Evolutionary conservation across 2,113 vertebrate genomes (phyloP).

Genomic region (Serilophus lunatus): DNA sequence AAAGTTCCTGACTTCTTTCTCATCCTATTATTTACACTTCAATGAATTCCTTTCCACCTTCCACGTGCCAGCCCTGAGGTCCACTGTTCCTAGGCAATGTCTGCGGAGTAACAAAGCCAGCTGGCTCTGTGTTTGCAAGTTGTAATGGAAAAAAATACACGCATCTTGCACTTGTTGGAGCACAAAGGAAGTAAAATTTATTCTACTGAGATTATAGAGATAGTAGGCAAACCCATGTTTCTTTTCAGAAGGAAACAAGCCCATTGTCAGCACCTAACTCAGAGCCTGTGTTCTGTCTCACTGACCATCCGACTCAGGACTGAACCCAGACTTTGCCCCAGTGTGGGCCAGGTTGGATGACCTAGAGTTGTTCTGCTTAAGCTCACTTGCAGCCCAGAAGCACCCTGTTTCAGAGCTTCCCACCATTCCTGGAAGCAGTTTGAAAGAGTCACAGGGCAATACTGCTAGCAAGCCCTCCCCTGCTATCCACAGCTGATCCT

Average conservation of each 20-base stretch:
- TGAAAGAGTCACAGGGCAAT: accelerated
- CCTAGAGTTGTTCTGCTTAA: background rate
- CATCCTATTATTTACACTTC: background rate
- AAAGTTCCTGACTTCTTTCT: background rate
- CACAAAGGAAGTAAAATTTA: background rate
- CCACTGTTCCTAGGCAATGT: background rate
- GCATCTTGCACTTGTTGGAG: background rate
- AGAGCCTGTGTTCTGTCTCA: background rate
- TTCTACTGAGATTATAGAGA: background rate
- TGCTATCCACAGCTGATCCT: background rate
- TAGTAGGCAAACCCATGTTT: background rate
- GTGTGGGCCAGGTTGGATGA: accelerated
- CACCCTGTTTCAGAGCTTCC: background rate
- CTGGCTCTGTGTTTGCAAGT: background rate
- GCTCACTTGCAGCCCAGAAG: background rate
- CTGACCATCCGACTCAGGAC: background rate
- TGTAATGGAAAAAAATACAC: background rate
- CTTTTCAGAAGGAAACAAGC: background rate
- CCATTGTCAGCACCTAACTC: background rate
- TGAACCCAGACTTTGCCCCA: background rate
- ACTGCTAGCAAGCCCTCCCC: background rate
- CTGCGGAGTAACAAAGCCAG: background rate
- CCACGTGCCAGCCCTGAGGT: background rate
- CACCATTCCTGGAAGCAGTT: background rate
- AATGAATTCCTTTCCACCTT: background rate